Base-by-base conservation (phyloP, 1,140 invertebrate genomes). In the Psilanteris sp. region DNA sequence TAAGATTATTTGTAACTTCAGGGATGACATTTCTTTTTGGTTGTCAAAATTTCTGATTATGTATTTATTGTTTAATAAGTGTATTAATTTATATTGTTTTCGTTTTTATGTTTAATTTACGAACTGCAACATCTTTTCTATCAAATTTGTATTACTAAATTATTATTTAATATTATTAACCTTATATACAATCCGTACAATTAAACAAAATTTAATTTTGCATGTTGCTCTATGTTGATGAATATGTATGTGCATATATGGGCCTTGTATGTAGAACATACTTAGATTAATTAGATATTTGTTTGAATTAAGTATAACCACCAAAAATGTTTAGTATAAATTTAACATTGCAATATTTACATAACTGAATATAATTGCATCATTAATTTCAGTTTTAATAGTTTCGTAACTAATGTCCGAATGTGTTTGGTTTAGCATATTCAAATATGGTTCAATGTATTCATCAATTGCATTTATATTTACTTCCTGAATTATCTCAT, bases 191-290 rank as follows among this genome's bases (percentile, higher is more conserved):
- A 26, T 50, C 8, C 10, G 5, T 44, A 15, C 11, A 41, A 24
- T 29, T 10, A 44, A 39, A 36, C n/a, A 22, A 18, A 18, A 39
- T 20, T 44, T 67, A 34, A 61, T 62, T 61, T 46, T 68, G 71
- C 62, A 75, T 75, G 71, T 59, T 55, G 71, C 41, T 70, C 39
- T 57, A 50, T 76, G 50, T 44, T 43, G 68, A 54, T 55, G 39
- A 67, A 67, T n/a, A 44, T 66, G 46, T 61, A 67, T 67, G 50
- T 67, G 62, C 62, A 75, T 75, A 54, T 59, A 13, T 67, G 62
- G 71, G 71, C 57, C 62, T 67, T 67, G 59, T 55, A 43, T 54
- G 55, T 75, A 61, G 62, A 32, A 36, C 22, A 36, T 29, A 39
- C 50, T 55, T 34, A 31, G 29, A 73, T 39, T 43, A 26, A 11